A percentile compares a stretch with the other conserved stretches of the same genome.
phyloP scores from a whole-genome alignment of 2,113 vertebrate species.

The Monopterus albus region DNA sequence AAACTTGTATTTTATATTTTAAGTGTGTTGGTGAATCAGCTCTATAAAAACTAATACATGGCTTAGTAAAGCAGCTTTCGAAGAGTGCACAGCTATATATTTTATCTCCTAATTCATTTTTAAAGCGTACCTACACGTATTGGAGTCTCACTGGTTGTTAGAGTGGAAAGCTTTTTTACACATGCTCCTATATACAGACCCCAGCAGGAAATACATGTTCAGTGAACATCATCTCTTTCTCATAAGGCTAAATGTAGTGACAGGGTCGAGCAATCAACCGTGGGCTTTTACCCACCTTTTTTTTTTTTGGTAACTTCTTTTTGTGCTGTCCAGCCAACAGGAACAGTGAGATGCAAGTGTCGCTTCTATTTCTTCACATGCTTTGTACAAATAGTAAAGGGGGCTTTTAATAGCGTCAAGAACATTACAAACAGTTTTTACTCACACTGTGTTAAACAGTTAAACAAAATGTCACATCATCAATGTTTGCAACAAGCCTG shows the following conservation, averaged over 20 bases:
- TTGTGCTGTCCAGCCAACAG: slow-evolving; percentile 43
- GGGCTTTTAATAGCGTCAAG: slow-evolving; percentile 19
- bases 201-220: slow-evolving; percentile 73
- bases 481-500: neutral
- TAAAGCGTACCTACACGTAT: neutral
- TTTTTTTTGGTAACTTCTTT: slow-evolving; percentile 32
- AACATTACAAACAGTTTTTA: neutral
- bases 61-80: neutral
- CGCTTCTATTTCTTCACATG: slow-evolving; percentile 48
- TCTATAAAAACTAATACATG: neutral
- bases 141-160: slow-evolving; percentile 11
- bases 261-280: slow-evolving; percentile 74
- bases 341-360: slow-evolving; percentile 50
- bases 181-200: slow-evolving; percentile 41
- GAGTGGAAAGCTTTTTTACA: slow-evolving; percentile 31
- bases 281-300: slow-evolving; percentile 53
- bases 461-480: neutral
- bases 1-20: neutral
- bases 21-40: neutral
- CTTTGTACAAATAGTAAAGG: slow-evolving; percentile 28
- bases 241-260: slow-evolving; percentile 69
- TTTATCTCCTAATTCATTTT: neutral
- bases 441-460: neutral
- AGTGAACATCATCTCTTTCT: slow-evolving; percentile 65
- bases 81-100: neutral